Evolutionary conservation across 1,140 invertebrate genomes (phyloP), one percentile per base, ranked within the genome.

Genomic region (Centruroides sculpturatus): DNA sequence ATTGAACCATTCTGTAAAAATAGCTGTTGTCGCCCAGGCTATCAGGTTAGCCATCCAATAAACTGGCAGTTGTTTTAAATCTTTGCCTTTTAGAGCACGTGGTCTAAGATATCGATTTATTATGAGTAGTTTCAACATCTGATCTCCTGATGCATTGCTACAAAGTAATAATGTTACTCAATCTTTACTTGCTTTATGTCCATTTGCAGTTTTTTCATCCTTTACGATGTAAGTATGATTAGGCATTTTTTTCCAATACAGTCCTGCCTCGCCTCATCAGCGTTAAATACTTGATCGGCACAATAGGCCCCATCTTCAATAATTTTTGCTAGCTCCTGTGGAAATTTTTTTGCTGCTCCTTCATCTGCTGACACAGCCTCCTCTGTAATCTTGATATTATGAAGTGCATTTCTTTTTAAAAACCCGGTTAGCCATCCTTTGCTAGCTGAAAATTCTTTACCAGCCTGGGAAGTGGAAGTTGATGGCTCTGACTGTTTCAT

Each of bases 11-110:
- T 65, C 63, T 4, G 7, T 41, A n/a, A n/a, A 41, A 41, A 41
- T 41, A 41, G 4, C 36, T 4, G 36, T 7, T 41, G 59, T 53
- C 12, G 62, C 55, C 62, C 41, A 60, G 13, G 62, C 41, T 51
- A 55, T 61, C 10, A 12, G 36, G 55, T 64, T 64, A 9, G 47
- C 60, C 49, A 9, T 59, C 59, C 63, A 61, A 41, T 61, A n/a
- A 3, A 64, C 59, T 34, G 47, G 49, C 7, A 63, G 56, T 5
- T 52, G 9, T 51, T 51, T 51, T 51, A 51, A 9, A 51, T 51
- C 50, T 51, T 51, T 51, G 50, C 9, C 50, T 51, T 51, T 23
- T 51, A 51, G 50, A 51, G 36, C 50, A 51, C 9, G 23, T 51
- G 50, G 50, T 51, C 50, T 51, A 4, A 51, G 9, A 51, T 3